phyloP scores from a whole-genome alignment of 2,888 invertebrate genomes.

The Drosophila planitibia region DNA sequence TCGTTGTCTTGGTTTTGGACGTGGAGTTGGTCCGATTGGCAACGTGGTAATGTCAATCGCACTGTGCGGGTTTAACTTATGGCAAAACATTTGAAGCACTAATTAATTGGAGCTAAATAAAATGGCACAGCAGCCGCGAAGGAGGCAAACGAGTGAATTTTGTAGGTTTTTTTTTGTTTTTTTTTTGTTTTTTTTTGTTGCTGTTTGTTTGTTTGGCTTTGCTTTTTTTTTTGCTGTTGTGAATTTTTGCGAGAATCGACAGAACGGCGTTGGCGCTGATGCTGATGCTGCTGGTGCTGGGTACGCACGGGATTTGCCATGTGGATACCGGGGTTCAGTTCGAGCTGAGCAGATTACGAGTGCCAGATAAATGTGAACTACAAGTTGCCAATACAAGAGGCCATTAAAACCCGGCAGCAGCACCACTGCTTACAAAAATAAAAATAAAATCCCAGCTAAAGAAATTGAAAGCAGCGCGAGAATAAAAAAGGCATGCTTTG shows the following conservation, averaged over 20 bases:
- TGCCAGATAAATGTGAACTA: conserved; percentile 82
- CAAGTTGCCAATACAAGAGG: conserved; percentile 83
- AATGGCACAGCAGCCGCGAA: conserved; percentile 79
- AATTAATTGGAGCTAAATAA: conserved; percentile 86
- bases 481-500: conserved; percentile 44
- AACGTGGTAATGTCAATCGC: conserved; percentile 79
- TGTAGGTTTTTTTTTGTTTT: not conserved
- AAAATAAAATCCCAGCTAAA: conserved; percentile 34
- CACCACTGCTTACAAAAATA: conserved; percentile 52
- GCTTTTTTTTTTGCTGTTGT: conserved; percentile 12
- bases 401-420: conserved; percentile 76
- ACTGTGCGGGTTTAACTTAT: conserved; percentile 84
- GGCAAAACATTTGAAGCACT: conserved; percentile 85
- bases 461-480: conserved; percentile 70
- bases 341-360: conserved; percentile 75
- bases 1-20: conserved; percentile 30
- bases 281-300: conserved; percentile 47
- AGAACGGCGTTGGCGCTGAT: conserved; percentile 50
- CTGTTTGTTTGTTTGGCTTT: conserved; percentile 9
- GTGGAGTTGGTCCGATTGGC: conserved; percentile 59
- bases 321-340: conserved; percentile 42
- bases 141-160: conserved; percentile 42
- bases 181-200: conserved; percentile 8
- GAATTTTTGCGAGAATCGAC: conserved; percentile 43
- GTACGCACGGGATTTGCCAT: conserved; percentile 62